These are phyloP conservation scores for Micromussa lordhowensis DNA, from an alignment of 92 coral and sea anemone genomes.

Conservation along the genomic window DNA sequence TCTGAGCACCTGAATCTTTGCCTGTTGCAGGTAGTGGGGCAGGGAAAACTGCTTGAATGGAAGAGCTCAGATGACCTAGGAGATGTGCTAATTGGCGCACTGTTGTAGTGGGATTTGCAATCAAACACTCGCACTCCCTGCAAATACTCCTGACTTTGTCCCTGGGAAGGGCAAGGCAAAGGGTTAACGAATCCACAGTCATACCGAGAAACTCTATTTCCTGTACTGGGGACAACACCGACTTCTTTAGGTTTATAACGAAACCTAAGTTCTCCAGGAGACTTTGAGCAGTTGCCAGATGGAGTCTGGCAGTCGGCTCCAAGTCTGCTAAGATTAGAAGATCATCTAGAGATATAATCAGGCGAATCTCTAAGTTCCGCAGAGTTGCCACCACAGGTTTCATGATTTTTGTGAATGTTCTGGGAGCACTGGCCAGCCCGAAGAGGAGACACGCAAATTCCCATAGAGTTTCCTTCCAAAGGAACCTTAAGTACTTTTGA, in stretches of 20 bases:
- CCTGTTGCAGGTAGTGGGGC: slow-evolving; percentile 38
- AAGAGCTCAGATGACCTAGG: slow-evolving; percentile 33
- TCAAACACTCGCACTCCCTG: slow-evolving; percentile 17
- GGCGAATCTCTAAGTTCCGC: slow-evolving; percentile 26
- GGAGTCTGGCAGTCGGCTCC: slow-evolving; percentile 15
- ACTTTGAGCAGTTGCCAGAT: slow-evolving; percentile 1
- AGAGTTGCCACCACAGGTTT: slow-evolving; percentile 51
- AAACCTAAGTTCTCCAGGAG: slow-evolving; percentile 47
- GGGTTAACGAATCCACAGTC: slow-evolving; percentile 13
- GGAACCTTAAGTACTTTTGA: slow-evolving; percentile 41
- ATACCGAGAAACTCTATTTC: slow-evolving; percentile 38
- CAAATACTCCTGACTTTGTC: slow-evolving; percentile 26
- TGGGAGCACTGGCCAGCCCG: slow-evolving; percentile 44
- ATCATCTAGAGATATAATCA: neutral
- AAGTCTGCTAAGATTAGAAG: slow-evolving; percentile 20
- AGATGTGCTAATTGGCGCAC: slow-evolving; percentile 35
- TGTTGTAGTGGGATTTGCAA: slow-evolving; percentile 14
- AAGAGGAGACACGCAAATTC: slow-evolving; percentile 50
- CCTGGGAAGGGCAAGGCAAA: slow-evolving; percentile 41
- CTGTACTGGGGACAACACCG: slow-evolving; percentile 23
- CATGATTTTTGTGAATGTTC: slow-evolving; percentile 12
- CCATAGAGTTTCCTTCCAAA: slow-evolving; percentile 17
- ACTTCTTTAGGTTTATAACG: slow-evolving; percentile 45
- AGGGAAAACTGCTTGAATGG: slow-evolving; percentile 37
- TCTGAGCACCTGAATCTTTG: neutral